Conservation (phyloP, 2,797 vertebrate species). For the Sebastes miniatus region DNA sequence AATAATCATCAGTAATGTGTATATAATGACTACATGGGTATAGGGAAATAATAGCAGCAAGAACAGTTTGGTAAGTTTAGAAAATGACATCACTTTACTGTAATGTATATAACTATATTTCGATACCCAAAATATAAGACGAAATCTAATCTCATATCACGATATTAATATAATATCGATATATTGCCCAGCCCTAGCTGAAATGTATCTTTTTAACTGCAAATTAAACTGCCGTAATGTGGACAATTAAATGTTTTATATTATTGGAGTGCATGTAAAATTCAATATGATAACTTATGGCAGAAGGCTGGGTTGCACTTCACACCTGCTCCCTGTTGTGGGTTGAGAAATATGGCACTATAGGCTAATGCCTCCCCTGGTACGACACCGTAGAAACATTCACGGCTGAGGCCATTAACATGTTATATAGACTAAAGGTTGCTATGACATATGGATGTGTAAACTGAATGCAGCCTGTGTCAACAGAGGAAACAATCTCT, state of each 20-base stretch:
- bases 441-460: neutral
- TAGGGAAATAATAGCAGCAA: no score
- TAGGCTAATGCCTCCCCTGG: neutral
- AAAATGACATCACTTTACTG: no score
- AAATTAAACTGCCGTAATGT: neutral
- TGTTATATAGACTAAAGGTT: neutral
- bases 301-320: neutral
- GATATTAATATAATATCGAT: no score
- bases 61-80: no score
- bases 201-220: no score
- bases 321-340: neutral
- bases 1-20: no score
- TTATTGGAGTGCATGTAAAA: neutral
- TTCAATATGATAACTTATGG: neutral
- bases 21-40: no score
- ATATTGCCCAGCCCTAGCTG: no score
- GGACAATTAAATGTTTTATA: neutral
- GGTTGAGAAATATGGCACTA: slow-evolving; percentile 23
- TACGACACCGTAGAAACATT: neutral
- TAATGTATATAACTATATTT: no score
- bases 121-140: no score
- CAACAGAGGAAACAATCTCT: neutral
- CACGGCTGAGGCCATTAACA: neutral
- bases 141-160: no score
- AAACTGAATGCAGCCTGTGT: neutral